Conservation (phyloP, 1,140 invertebrate species). For the Lucilia sericata region DNA sequence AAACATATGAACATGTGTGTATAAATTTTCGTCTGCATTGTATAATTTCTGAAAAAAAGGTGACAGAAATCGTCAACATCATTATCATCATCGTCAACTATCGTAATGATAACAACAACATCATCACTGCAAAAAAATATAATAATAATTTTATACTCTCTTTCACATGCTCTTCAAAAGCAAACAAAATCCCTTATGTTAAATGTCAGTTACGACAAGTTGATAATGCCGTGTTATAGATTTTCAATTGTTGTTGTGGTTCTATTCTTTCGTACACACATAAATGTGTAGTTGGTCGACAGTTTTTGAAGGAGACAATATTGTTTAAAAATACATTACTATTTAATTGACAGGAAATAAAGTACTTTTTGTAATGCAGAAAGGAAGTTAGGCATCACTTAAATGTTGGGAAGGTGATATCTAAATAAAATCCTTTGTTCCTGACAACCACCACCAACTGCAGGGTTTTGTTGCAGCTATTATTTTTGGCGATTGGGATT, state of each 20-base stretch:
- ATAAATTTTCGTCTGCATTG: too few relatives aligned
- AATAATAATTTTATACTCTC: background rate
- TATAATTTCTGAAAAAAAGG: background rate
- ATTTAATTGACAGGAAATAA: too few relatives aligned
- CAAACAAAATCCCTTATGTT: conserved; percentile 20
- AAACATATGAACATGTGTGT: too few relatives aligned
- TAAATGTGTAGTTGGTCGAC: too few relatives aligned
- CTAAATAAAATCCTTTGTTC: too few relatives aligned
- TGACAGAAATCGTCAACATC: conserved; percentile 40
- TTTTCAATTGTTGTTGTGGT: conserved; percentile 25
- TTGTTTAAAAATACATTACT: too few relatives aligned
- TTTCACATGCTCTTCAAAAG: background rate
- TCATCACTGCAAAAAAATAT: background rate
- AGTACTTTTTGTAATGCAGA: too few relatives aligned
- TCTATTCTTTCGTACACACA: background rate
- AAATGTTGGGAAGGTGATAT: too few relatives aligned
- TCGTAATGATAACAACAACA: conserved; percentile 13
- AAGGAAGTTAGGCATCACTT: too few relatives aligned
- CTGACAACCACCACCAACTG: background rate
- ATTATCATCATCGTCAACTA: conserved; percentile 8
- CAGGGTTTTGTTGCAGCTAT: background rate
- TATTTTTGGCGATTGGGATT: conserved; percentile 18
- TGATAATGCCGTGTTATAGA: conserved; percentile 11
- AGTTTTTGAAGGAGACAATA: too few relatives aligned
- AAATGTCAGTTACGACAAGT: conserved; percentile 26